Base-by-base conservation (phyloP, 2,797 vertebrate species). In the Hippoglossus hippoglossus region DNA sequence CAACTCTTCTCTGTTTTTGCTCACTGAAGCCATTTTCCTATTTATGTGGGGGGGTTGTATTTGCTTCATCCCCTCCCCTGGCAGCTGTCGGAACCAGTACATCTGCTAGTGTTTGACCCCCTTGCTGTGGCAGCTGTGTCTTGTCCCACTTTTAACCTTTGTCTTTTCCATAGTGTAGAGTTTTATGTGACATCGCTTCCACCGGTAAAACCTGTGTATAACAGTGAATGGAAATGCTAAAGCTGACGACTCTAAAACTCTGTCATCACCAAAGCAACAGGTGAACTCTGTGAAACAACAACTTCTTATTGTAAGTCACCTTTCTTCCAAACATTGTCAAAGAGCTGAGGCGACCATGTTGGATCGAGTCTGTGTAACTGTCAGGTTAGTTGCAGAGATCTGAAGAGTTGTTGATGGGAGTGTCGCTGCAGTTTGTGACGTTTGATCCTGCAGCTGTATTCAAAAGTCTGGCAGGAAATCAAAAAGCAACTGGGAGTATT, bases 121-220 rank as follows among this genome's bases (percentile, higher is more conserved):
- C 46, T 78, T 85, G 0, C 6, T 81, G 16, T 75, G 72, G 2
- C 2, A 75, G 67, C 72, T 75, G 41, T 2, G 8, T 0, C 71
- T 67, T n/a, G 53, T 71, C 46, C 59, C 63, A 10, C 0, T n/a
- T 0, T 0, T 60, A 11, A 19, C 59, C 59, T 41, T 36, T 0
- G 7, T 13, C 0, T 36, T 34, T 21, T 28, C 22, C 63, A 67
- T 2, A 80, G 18, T 1, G 1, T 21, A 4, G 18, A 9, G 1
- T 34, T 31, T 46, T 79, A 71, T 13, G 3, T 39, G 19, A 80
- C 73, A 55, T 5, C 26, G 26, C 6, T 51, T 2, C 31, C 69
- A 59, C 52, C 67, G 63, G 6, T 50, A 0, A 73, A 22, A 67
- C 28, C 82, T 81, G 62, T n/a, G 56, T 61, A 46, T 44, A 31